A percentile compares a stretch with the other conserved stretches of the same genome.
Conservation (phyloP, 2,888 invertebrate species). For the Leptopterna dolabrata region DNA sequence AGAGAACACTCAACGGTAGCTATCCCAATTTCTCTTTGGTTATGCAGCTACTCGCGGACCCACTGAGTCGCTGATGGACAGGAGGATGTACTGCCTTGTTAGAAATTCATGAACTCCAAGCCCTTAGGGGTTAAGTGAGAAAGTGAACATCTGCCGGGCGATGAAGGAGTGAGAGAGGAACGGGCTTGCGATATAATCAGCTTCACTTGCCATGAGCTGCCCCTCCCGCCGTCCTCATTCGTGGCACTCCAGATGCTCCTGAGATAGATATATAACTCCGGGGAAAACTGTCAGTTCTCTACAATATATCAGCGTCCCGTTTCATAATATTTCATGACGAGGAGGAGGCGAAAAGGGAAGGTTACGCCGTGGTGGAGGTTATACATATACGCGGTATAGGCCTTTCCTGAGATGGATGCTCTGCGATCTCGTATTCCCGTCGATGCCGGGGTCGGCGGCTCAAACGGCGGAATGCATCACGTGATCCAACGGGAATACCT, state of each 20-base stretch:
- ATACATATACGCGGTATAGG: not conserved
- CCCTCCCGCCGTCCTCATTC: not conserved
- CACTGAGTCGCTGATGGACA: not conserved
- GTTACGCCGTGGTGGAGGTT: not conserved
- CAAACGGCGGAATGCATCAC: constrained; percentile 3
- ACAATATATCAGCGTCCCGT: constrained; percentile 35
- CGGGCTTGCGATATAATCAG: constrained; percentile 28
- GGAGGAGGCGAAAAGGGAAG: not conserved
- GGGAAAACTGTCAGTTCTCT: constrained; percentile 13
- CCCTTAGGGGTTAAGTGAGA: not conserved
- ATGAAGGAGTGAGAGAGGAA: not conserved
- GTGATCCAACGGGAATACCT: not conserved
- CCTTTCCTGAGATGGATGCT: not conserved
- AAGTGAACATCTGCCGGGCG: not conserved
- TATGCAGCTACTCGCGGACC: not conserved
- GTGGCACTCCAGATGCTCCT: not conserved
- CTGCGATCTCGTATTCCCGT: not conserved
- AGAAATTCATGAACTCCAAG: not conserved
- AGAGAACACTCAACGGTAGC: too few species aligned
- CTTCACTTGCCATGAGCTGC: not conserved
- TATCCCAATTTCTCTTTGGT: too few species aligned
- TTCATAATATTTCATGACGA: constrained; percentile 26
- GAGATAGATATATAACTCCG: not conserved
- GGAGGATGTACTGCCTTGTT: not conserved
- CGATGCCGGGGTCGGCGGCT: not conserved